phyloP scores from a whole-genome alignment of 1,140 invertebrate species.

The Pseudomyrmex sp. region DNA sequence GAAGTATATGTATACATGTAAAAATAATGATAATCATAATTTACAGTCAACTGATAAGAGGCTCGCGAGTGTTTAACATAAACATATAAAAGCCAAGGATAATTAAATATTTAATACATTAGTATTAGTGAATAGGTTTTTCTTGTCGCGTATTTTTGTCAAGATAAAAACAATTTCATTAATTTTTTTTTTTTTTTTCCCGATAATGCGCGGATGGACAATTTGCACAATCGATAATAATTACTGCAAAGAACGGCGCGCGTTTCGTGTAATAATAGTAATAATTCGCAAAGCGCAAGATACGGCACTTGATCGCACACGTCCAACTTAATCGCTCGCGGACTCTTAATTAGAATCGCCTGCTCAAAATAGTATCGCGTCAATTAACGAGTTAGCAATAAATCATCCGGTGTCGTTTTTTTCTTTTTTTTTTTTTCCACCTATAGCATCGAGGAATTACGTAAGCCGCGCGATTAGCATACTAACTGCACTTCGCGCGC shows the following conservation, averaged over 20 bases:
- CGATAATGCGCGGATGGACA: too few species aligned
- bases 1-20: too few species aligned
- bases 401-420: conserved; percentile 55
- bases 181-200: too few species aligned
- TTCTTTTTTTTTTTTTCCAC: conserved; percentile 55
- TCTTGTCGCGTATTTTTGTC: too few species aligned
- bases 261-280: neutral
- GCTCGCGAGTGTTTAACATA: too few species aligned
- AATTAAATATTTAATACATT: too few species aligned
- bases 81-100: too few species aligned
- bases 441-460: conserved; percentile 65
- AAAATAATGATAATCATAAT: too few species aligned
- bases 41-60: too few species aligned
- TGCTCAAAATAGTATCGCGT: conserved; percentile 61
- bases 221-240: conserved; percentile 22
- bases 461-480: conserved; percentile 66
- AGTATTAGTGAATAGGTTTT: too few species aligned
- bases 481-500: conserved; percentile 61
- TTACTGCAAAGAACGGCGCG: neutral
- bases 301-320: conserved; percentile 20
- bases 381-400: conserved; percentile 75
- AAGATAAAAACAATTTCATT: too few species aligned
- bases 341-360: conserved; percentile 63
- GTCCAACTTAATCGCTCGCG: conserved; percentile 15
- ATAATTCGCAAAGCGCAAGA: conserved; percentile 1